These are phyloP conservation scores for Lichenostomus cassidix DNA, from an alignment of 2,113 vertebrate species.

Conservation along the genomic window DNA sequence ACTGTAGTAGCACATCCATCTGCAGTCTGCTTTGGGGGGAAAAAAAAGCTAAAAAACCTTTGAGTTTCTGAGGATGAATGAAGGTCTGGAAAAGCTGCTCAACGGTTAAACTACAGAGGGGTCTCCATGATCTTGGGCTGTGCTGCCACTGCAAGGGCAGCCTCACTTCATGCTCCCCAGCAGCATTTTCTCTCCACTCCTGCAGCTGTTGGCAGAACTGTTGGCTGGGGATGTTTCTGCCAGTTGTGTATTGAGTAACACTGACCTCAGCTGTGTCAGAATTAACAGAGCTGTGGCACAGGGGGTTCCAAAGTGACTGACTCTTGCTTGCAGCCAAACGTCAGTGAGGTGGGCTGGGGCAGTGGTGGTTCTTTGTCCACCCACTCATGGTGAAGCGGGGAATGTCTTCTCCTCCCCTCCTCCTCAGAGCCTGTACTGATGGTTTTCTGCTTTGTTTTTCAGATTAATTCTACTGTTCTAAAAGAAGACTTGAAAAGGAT, in stretches of 20 bases:
- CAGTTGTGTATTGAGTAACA: not conserved
- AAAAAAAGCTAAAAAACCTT: not conserved
- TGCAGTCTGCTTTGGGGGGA: not conserved
- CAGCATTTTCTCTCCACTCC: not conserved
- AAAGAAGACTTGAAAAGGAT: conserved; percentile 87
- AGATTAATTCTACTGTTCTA: conserved; percentile 87
- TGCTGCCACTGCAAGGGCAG: not conserved
- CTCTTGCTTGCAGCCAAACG: not conserved
- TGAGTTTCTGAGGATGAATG: not conserved
- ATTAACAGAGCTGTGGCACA: rapidly evolving
- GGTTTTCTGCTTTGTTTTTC: conserved; percentile 48
- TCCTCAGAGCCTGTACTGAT: not conserved
- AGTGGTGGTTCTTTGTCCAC: not conserved
- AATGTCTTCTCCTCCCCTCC: not conserved
- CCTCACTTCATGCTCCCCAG: not conserved
- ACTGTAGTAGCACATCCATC: not conserved
- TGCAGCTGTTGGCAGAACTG: not conserved
- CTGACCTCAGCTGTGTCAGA: not conserved
- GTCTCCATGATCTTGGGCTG: not conserved
- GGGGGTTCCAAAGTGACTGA: not conserved
- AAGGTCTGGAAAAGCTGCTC: not conserved
- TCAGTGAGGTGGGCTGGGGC: no score
- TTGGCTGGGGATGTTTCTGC: not conserved
- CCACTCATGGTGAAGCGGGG: not conserved
- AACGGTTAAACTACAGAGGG: not conserved